Base-by-base conservation (phyloP, 1,140 invertebrate species). In the Meloidogyne hapla region DNA sequence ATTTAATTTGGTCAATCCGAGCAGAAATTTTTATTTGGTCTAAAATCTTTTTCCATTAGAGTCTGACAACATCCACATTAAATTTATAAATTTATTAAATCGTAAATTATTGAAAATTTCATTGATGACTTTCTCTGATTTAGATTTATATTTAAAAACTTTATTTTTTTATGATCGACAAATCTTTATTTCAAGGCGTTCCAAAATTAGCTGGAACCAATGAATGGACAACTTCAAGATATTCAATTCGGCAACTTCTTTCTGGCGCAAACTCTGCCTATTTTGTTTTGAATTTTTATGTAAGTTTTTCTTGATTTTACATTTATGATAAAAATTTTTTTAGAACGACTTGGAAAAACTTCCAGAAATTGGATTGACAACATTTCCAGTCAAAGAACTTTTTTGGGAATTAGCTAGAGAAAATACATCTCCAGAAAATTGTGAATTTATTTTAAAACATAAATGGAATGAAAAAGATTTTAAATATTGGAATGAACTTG, bases 281-380 rank as follows among this genome's bases (percentile, higher is more conserved):
- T 70, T 70, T 42, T n/a, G n/a, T 70, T n/a, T 28, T 70, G 15
- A 45, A n/a, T 42, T 70, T 70, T 21, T 70, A 70, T 70, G 69
- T 70, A 48, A 42, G 69, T 1, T 26, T 56, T n/a, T 45, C 0
- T 67, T 33, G 6, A 26, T 26, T 33, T 33, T 33, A 33, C 33
- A 33, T 33, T 33, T 33, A n/a, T n/a, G n/a, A n/a, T n/a, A n/a
- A n/a, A n/a, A n/a, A n/a, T n/a, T n/a, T 42, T 28, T 70, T 23
- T 28, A 70, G 69, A 45, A 40, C 38, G 15, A 70, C 15, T 56
- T 28, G 9, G 18, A n/a, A 21, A 33, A 56, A n/a, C n/a, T 70
- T 45, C 69, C 69, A 1, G 33, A 70, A 3, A 38, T 70, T 45
- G 69, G 69, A 15, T 61, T 70, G 38, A n/a, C 40, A 15, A 61